Conservation (phyloP, 2,888 invertebrate genomes). For the Tetropium fuscum region DNA sequence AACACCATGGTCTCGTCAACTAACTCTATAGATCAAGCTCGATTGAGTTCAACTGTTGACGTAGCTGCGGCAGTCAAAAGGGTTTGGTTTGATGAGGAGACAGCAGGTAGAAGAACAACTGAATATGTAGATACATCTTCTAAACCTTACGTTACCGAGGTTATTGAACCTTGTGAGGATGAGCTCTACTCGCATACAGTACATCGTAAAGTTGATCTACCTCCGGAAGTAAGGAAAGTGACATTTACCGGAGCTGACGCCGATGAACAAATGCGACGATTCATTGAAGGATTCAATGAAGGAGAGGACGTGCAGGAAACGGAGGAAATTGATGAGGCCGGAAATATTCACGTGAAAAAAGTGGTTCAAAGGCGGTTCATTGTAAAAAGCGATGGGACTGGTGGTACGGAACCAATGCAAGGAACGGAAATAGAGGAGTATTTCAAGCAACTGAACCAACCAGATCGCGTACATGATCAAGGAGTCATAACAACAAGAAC, state of each 20-base stretch:
- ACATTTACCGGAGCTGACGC: slow-evolving; percentile 70
- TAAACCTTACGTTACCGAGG: slow-evolving; percentile 67
- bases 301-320: slow-evolving; percentile 69
- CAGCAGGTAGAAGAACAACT: slow-evolving; percentile 54
- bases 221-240: slow-evolving; percentile 68
- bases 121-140: slow-evolving; percentile 59
- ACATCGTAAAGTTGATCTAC: slow-evolving; percentile 67
- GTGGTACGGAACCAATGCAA: slow-evolving; percentile 44
- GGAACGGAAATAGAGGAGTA: slow-evolving; percentile 57
- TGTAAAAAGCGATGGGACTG: slow-evolving; percentile 53
- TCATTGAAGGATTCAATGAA: slow-evolving; percentile 67
- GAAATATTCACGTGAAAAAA: slow-evolving; percentile 69
- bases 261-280: slow-evolving; percentile 67
- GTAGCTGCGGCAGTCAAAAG: slow-evolving; percentile 63
- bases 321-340: slow-evolving; percentile 67
- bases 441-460: slow-evolving; percentile 50
- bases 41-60: slow-evolving; percentile 67
- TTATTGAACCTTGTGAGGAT: slow-evolving; percentile 65
- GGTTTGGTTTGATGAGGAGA: slow-evolving; percentile 67
- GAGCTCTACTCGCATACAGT: slow-evolving; percentile 66
- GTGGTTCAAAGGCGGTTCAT: slow-evolving; percentile 67
- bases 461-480: slow-evolving; percentile 43
- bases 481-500: slow-evolving; percentile 52
- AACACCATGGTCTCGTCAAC: slow-evolving; percentile 86
- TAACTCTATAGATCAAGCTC: slow-evolving; percentile 75